Evolutionary conservation across 2,797 vertebrate species (phyloP).

Genomic region (Anguilla anguilla): DNA sequence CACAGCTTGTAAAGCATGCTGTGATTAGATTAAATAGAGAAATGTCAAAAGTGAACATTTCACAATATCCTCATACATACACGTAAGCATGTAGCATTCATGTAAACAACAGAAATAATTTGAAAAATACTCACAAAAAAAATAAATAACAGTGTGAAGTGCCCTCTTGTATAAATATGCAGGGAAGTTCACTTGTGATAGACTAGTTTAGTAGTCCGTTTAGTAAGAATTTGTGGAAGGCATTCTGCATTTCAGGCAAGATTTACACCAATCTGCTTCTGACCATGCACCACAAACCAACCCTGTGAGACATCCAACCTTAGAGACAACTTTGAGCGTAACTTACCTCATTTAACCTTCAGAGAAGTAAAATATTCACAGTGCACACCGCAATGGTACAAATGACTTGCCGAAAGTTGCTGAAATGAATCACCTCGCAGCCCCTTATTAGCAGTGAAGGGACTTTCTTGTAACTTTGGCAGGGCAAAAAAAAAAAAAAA

Average conservation of each 20-base stretch:
- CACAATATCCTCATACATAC: neutral
- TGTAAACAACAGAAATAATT: neutral
- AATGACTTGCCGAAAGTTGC: neutral
- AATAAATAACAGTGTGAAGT: neutral
- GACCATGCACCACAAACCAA: neutral
- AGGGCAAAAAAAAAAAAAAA: neutral
- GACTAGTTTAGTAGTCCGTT: neutral
- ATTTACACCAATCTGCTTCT: neutral
- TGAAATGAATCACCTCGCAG: slow-evolving; percentile 2
- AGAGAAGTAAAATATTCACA: neutral
- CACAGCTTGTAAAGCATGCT: neutral
- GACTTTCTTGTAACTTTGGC: neutral
- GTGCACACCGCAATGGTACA: neutral
- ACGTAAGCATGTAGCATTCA: neutral
- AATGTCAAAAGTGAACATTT: neutral
- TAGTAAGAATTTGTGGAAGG: neutral
- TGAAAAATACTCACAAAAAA: neutral
- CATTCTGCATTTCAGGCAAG: neutral
- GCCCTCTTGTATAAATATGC: neutral
- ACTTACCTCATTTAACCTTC: neutral
- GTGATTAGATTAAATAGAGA: neutral
- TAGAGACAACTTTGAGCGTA: neutral
- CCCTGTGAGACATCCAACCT: neutral
- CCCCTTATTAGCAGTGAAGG: neutral
- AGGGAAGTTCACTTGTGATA: neutral